Evolutionary conservation across 2,113 vertebrate genomes (phyloP), one percentile per base, ranked within the genome.

Genomic region (Nesoenas mayeri): DNA sequence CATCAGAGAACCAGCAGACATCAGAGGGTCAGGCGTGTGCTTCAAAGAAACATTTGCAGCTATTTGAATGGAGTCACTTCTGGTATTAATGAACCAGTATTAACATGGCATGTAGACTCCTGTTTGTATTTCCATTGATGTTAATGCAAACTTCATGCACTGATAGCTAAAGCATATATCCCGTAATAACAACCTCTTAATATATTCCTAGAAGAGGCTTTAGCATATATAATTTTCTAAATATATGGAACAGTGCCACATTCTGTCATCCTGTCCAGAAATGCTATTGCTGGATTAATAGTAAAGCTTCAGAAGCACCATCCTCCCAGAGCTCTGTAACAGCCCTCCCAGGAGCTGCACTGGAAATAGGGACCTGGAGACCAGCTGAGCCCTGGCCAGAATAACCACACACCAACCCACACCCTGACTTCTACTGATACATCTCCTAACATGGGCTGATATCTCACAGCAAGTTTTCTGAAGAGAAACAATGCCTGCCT

Each of bases 391-490:
- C 36, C 56, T 21, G 44, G 8, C 34, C 28, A 12, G 15, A 11
- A 13, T 3, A 61, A 1, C 24, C 56, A 22, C 19, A 3, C 5
- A 21, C 18, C 40, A 24, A 14, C 29, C 56, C 10, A 3, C 2
- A 2, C 29, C n/a, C 40, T 4, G 14, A 12, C 66, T 50, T 24
- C 9, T 15, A 9, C 32, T 2, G 5, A 15, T 4, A 6, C 29
- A 22, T 14, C 56, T 15, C 57, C 40, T 25, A 15, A 10, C 62
- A 17, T 21, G 4, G 12, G 20, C 36, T 5, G 13, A 12, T 0
- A 2, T 1, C 5, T 1, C 3, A 40, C n/a, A 34, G 25, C 50
- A 79, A n/a, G 24, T 26, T 69, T 70, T 65, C 74, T 42, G 8
- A 62, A 74, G n/a, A 73, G 48, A 69, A 96, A 84, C 0, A 2